Conservation (phyloP, 2,113 vertebrate genomes). For the Notiomystis cincta region DNA sequence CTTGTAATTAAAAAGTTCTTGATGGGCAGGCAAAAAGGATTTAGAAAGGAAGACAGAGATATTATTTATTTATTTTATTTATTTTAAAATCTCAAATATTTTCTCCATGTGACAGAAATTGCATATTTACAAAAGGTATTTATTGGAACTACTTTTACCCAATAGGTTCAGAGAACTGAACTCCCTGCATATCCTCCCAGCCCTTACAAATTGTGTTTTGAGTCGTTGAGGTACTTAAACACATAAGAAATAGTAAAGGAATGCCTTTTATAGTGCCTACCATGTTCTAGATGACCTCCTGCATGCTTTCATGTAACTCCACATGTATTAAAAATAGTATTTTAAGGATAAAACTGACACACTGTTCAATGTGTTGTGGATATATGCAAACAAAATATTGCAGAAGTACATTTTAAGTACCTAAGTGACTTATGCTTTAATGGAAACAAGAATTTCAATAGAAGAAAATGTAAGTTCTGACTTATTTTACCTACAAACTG, state of each 20-base stretch:
- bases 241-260: not conserved
- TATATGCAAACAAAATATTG: not conserved
- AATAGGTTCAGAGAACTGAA: not conserved
- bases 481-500: not conserved
- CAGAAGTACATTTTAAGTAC: not conserved
- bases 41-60: not conserved
- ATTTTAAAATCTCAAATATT: not conserved
- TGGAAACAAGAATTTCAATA: not conserved
- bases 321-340: not conserved
- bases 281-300: not conserved
- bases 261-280: not conserved
- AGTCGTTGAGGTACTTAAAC: not conserved
- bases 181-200: not conserved
- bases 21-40: not conserved
- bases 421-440: not conserved
- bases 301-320: not conserved
- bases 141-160: not conserved
- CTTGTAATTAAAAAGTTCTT: not conserved
- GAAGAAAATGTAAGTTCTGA: not conserved
- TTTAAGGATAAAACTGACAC: not conserved
- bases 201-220: not conserved
- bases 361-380: not conserved
- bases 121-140: fast-evolving
- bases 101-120: not conserved
- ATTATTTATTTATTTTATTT: not conserved